phyloP scores from a whole-genome alignment of 2,888 invertebrate genomes.

The Falcaria lacertinaria region DNA sequence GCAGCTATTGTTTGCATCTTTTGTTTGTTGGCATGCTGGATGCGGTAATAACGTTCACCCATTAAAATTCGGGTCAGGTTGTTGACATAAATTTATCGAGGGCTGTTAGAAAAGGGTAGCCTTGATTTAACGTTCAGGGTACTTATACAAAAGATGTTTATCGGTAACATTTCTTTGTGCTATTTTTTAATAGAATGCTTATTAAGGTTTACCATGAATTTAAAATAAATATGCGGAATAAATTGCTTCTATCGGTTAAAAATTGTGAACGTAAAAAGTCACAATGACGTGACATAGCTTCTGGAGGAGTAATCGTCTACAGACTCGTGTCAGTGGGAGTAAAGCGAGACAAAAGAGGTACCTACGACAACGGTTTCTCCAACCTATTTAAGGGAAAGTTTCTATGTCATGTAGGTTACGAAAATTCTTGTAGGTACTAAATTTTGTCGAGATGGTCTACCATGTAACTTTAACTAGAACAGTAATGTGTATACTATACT shows the following conservation, averaged over 20 bases:
- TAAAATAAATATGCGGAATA: no score
- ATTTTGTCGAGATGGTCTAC: no score
- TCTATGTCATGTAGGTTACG: background rate
- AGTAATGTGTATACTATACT: no score
- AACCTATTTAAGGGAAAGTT: background rate
- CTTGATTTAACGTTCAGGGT: slow-evolving; percentile 34
- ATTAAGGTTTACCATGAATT: no score
- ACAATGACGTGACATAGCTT: no score
- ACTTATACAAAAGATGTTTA: slow-evolving; percentile 19
- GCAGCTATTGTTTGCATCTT: slow-evolving; percentile 56
- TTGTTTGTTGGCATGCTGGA: slow-evolving; percentile 62
- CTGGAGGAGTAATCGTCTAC: no score
- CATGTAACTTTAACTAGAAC: no score
- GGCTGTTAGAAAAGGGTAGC: slow-evolving; percentile 53
- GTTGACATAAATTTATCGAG: slow-evolving; percentile 71
- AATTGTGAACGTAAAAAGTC: no score
- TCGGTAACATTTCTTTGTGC: no score
- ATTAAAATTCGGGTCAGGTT: slow-evolving; percentile 72
- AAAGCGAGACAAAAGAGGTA: background rate
- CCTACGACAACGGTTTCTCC: background rate
- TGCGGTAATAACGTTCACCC: slow-evolving; percentile 60
- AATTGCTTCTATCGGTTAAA: no score
- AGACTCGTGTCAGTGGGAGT: no score
- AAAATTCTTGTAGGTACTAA: background rate
- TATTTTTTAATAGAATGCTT: no score